Conservation (phyloP, 2,797 vertebrate species). For the Simalia tracyae region DNA sequence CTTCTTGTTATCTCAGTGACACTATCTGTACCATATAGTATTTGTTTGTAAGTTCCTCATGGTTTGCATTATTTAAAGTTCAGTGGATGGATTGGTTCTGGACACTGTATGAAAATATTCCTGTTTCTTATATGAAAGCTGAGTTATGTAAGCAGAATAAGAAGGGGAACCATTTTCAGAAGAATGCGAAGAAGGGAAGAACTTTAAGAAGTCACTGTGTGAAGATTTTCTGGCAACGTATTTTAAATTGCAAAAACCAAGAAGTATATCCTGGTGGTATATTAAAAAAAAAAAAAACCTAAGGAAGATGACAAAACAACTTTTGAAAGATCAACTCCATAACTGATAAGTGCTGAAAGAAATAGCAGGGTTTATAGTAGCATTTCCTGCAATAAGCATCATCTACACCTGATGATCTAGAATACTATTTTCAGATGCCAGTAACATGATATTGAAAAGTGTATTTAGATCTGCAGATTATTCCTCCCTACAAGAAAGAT, state of each 20-base stretch:
- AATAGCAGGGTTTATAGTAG: not conserved
- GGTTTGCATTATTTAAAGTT: not conserved
- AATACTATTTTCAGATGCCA: not conserved
- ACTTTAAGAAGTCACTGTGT: not conserved
- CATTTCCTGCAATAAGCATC: not conserved
- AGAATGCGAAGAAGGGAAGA: not conserved
- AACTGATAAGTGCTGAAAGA: not conserved
- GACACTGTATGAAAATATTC: not conserved
- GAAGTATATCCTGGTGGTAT: not conserved
- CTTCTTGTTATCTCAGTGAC: slow-evolving; percentile 32
- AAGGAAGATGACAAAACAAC: not conserved
- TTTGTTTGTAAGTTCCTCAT: not conserved
- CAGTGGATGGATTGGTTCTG: slow-evolving; percentile 17
- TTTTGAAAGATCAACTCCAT: not conserved
- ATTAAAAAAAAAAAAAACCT: not conserved
- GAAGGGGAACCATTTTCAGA: not conserved
- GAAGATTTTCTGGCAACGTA: not conserved
- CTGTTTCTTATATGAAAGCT: not conserved
- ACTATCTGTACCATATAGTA: slow-evolving; percentile 28
- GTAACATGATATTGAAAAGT: not conserved
- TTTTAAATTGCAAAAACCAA: not conserved
- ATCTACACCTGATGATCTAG: not conserved
- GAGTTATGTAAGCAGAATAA: not conserved
- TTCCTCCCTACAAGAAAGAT: not conserved
- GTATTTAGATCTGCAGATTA: not conserved